A percentile compares a stretch with the other conserved stretches of the same genome.
These are phyloP conservation scores for Ichneumon xanthorius DNA, from an alignment of 2,888 invertebrate species.

Conservation along the genomic window DNA sequence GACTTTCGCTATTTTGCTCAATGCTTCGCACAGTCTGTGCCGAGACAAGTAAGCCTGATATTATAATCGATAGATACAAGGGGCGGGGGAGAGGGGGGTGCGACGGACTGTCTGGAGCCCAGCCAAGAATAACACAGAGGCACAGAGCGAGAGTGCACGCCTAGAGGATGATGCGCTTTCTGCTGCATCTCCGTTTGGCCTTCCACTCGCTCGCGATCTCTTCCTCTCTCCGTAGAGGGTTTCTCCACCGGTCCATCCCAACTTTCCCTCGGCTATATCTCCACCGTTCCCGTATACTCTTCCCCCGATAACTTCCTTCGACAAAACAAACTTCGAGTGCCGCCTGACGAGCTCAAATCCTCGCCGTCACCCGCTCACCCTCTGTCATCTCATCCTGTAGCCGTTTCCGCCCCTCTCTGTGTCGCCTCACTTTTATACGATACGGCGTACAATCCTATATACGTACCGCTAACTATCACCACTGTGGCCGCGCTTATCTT, in stretches of 20 bases:
- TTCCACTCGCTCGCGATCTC: slow-evolving; percentile 53
- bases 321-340: slow-evolving; percentile 61
- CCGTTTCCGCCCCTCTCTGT: background rate
- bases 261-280: slow-evolving; percentile 42
- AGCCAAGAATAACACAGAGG: slow-evolving; percentile 67
- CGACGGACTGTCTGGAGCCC: slow-evolving; percentile 59
- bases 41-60: slow-evolving; percentile 69
- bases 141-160: slow-evolving; percentile 28
- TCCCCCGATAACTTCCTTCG: slow-evolving; percentile 44
- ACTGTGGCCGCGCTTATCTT: slow-evolving; percentile 29
- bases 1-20: slow-evolving; percentile 24
- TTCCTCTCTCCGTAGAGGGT: slow-evolving; percentile 17
- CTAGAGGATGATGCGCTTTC: slow-evolving; percentile 33
- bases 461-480: slow-evolving; percentile 11
- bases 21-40: slow-evolving; percentile 31
- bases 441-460: background rate
- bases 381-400: slow-evolving; percentile 15
- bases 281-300: slow-evolving; percentile 32
- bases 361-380: slow-evolving; percentile 27
- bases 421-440: slow-evolving; percentile 22
- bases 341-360: slow-evolving; percentile 46
- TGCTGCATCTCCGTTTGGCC: slow-evolving; percentile 33
- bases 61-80: slow-evolving; percentile 72
- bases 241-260: slow-evolving; percentile 34
- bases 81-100: slow-evolving; percentile 30